Base-by-base conservation (phyloP, 2,888 invertebrate genomes). In the Heliconius erato region DNA sequence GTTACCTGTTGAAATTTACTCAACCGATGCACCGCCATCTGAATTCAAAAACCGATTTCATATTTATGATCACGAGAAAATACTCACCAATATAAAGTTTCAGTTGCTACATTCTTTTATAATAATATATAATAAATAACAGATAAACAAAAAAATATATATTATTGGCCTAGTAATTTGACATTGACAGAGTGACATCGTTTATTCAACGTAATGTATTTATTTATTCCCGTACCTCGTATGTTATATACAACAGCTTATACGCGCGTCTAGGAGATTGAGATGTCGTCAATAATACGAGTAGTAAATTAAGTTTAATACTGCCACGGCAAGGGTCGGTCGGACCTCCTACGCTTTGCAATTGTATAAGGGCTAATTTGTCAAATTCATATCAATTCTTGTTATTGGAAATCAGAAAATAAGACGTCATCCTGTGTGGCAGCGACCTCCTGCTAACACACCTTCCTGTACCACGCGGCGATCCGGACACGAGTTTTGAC, bases 381-480 rank as follows among this genome's bases (percentile, higher is more conserved):
- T 95, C 92, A 92, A 88, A 89, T 88, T 85, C 82, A 87, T 91
- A 91, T 89, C 90, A 91, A 91, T 89, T 90, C 89, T 91, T 91
- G 92, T 91, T 88, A 87, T 87, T 86, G 87, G 88, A 90, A 90
- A 91, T 90, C 85, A 83, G 86, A 86, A 89, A 95, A 89, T 94
- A 88, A 95, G 95, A 93, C 88, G 89, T 95, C 95, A 94, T 87
- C 89, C 88, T 95, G 95, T 94, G 95, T 94, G 95, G 95, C 92
- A 89, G 81, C 83, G 89, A 89, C 93, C 92, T 92, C 92, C 92
- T 91, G 89, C 91, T 86, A 91, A 88, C 89, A 81, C 86, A 94
- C 92, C 95, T 95, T 95, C 95, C 95, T 95, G 94, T 94, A 88
- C 91, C 96, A 94, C 92, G 94, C 94, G 90, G 95, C 85, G 95